phyloP scores from a whole-genome alignment of 2,113 vertebrate genomes.

The Hydrochoerus hydrochaeris region DNA sequence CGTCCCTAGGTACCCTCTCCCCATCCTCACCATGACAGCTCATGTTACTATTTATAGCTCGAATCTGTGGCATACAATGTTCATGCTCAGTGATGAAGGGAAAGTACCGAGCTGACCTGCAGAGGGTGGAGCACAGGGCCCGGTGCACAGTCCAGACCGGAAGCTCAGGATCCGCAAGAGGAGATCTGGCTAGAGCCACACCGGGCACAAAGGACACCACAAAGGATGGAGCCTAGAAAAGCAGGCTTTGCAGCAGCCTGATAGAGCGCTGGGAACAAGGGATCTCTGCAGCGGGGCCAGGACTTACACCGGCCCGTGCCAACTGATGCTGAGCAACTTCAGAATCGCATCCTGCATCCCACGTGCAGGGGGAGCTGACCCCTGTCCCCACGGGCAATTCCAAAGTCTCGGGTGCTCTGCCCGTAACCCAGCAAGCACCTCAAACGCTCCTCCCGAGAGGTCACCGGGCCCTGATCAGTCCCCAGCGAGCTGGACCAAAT shows the following conservation, averaged over 20 bases:
- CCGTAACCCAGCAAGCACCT: slow-evolving; percentile 53
- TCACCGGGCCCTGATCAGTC: slow-evolving; percentile 62
- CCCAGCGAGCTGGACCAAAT: slow-evolving; percentile 75
- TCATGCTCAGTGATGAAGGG: background rate
- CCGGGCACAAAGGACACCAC: background rate
- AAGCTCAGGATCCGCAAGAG: background rate
- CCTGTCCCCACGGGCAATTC: slow-evolving; percentile 56
- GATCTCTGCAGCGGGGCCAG: background rate
- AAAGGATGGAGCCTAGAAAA: background rate
- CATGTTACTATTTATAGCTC: background rate
- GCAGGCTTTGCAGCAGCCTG: background rate
- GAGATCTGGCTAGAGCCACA: background rate
- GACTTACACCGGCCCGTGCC: background rate
- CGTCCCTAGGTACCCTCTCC: background rate
- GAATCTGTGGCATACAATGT: background rate
- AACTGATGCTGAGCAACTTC: slow-evolving; percentile 29
- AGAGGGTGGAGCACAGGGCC: background rate
- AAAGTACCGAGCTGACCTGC: background rate
- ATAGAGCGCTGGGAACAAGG: background rate
- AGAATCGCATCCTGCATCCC: slow-evolving; percentile 8
- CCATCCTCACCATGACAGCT: background rate
- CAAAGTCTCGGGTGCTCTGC: slow-evolving; percentile 35
- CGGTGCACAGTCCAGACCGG: background rate
- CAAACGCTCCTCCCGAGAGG: slow-evolving; percentile 61
- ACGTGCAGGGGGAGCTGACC: slow-evolving; percentile 45